phyloP scores from a whole-genome alignment of 2,888 invertebrate genomes.

The Girardia tigrina region DNA sequence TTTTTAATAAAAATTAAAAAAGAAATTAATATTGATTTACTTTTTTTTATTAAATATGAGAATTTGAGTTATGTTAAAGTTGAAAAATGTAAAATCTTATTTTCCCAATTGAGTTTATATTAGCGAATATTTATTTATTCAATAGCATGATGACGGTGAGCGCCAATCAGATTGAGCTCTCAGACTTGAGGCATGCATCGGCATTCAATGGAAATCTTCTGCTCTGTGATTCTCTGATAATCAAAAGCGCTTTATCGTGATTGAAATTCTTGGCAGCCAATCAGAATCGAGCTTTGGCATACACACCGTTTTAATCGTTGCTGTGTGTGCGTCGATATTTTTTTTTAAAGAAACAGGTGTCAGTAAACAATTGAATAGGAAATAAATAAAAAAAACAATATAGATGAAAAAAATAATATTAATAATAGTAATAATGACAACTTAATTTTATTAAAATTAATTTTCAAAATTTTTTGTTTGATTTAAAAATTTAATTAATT shows the following conservation, averaged over 20 bases:
- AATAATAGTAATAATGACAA: too few species aligned
- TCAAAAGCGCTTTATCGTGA: slow-evolving; percentile 23
- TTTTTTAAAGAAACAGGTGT: background rate
- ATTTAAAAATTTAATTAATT: too few species aligned
- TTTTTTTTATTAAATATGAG: background rate
- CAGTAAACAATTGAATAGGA: background rate
- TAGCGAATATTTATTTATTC: slow-evolving; percentile 6
- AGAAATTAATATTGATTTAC: background rate
- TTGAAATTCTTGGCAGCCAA: background rate
- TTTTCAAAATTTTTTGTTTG: too few species aligned
- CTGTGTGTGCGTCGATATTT: background rate
- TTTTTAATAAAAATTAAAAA: background rate
- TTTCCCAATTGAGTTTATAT: slow-evolving; percentile 23
- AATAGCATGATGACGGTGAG: slow-evolving; percentile 18
- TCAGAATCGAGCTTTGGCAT: background rate
- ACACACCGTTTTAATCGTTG: background rate
- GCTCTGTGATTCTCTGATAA: slow-evolving; percentile 10
- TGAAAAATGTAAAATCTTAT: background rate
- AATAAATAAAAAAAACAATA: too few species aligned
- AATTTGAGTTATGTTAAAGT: too few species aligned
- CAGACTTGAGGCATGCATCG: slow-evolving; percentile 17
- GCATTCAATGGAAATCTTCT: slow-evolving; percentile 16
- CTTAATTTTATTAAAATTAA: too few species aligned
- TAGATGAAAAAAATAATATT: too few species aligned
- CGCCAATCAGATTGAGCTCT: slow-evolving; percentile 20